Conservation (phyloP, 1,140 invertebrate species). For the Eumeta japonica region DNA sequence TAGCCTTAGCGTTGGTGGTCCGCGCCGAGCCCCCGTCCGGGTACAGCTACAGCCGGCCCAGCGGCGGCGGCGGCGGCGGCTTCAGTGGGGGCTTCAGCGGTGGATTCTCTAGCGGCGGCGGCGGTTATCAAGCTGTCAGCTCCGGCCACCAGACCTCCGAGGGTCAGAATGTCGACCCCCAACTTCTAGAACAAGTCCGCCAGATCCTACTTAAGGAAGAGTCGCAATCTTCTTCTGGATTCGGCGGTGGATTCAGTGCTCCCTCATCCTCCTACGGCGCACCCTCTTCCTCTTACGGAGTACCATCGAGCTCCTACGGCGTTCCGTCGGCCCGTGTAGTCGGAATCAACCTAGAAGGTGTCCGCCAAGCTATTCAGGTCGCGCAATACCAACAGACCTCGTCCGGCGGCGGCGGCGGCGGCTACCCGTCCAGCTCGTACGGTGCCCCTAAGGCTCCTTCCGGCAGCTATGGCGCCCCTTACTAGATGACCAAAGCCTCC, state of each 20-base stretch:
- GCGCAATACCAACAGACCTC: conserved; percentile 66
- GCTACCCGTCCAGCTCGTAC: conserved; percentile 58
- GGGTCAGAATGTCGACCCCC: conserved; percentile 69
- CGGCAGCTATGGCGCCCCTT: conserved; percentile 63
- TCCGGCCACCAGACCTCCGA: conserved; percentile 69
- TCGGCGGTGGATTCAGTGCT: conserved; percentile 43
- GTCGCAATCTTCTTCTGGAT: conserved; percentile 48
- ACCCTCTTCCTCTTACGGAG: conserved; percentile 64
- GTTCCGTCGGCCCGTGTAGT: conserved; percentile 66
- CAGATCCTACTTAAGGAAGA: conserved; percentile 75
- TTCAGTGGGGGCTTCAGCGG: conserved; percentile 54
- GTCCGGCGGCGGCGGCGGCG: conserved; percentile 49
- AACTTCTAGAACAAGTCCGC: conserved; percentile 72
- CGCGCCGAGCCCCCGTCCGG: conserved; percentile 48
- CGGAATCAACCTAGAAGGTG: conserved; percentile 72
- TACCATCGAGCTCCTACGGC: conserved; percentile 60
- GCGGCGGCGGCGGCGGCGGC: conserved; percentile 33
- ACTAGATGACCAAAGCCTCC: conserved; percentile 25
- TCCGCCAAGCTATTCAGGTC: conserved; percentile 75
- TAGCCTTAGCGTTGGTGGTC: conserved; percentile 52
- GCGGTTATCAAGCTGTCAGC: conserved; percentile 64
- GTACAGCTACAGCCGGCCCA: conserved; percentile 55
- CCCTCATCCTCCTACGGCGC: conserved; percentile 47
- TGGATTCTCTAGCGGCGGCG: conserved; percentile 46
- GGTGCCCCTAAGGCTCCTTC: conserved; percentile 50